These are phyloP conservation scores for Sesamia inferens DNA, from an alignment of 2,888 invertebrate species.

Conservation along the genomic window DNA sequence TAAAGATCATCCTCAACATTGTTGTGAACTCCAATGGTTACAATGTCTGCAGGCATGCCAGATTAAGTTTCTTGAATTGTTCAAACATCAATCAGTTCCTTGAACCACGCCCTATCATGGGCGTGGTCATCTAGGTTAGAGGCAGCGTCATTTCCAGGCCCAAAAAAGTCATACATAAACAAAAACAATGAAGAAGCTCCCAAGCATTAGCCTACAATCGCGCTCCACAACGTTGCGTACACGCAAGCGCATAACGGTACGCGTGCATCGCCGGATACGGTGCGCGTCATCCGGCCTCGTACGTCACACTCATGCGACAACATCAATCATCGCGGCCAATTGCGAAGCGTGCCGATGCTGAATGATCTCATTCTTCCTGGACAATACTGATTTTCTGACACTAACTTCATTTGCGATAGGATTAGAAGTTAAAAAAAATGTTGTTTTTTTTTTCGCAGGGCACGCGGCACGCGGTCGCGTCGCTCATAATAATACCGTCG, in stretches of 20 bases:
- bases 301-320: slow-evolving; percentile 60
- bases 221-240: slow-evolving; percentile 59
- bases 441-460: no score
- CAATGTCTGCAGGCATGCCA: background rate
- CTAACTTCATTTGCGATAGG: background rate
- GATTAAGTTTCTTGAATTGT: background rate
- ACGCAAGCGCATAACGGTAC: slow-evolving; percentile 64
- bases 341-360: slow-evolving; percentile 63
- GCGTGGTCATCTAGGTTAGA: background rate
- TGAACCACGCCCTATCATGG: background rate
- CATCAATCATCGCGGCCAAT: slow-evolving; percentile 64
- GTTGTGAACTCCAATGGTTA: background rate
- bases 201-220: slow-evolving; percentile 49
- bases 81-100: background rate
- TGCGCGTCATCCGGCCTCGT: slow-evolving; percentile 64
- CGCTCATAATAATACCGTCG: no score
- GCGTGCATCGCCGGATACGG: slow-evolving; percentile 65
- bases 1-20: background rate
- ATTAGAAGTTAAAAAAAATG: no score
- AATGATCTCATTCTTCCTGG: slow-evolving; percentile 62
- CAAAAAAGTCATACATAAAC: slow-evolving; percentile 33
- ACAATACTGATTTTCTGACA: slow-evolving; percentile 49
- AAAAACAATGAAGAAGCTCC: slow-evolving; percentile 32
- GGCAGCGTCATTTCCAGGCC: background rate
- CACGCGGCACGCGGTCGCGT: no score